phyloP scores from a whole-genome alignment of 2,888 invertebrate genomes.

The Conomelus anceps region DNA sequence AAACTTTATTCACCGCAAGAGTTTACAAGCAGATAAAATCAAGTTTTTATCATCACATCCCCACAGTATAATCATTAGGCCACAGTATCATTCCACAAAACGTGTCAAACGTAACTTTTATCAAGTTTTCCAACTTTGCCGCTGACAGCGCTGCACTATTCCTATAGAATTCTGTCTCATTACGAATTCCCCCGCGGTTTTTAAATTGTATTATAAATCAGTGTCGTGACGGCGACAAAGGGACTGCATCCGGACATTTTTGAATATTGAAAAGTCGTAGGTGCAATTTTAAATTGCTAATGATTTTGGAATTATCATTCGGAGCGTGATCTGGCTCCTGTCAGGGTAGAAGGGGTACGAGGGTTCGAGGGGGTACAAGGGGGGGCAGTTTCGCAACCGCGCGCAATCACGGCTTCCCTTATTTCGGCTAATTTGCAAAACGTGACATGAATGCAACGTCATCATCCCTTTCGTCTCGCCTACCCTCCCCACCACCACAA shows the following conservation, averaged over 20 bases:
- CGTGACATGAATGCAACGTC: not conserved
- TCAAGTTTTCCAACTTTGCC: not conserved
- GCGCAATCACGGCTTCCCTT: not conserved
- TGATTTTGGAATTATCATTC: not conserved
- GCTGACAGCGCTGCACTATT: not conserved
- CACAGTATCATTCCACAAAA: not conserved
- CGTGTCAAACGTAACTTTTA: not conserved
- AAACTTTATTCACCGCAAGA: too few species aligned
- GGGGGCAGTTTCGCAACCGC: not conserved
- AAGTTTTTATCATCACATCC: not conserved
- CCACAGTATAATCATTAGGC: too few species aligned
- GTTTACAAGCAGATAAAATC: too few species aligned
- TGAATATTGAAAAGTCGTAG: not conserved
- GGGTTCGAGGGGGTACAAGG: not conserved
- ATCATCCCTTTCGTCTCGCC: not conserved
- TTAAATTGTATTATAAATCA: not conserved
- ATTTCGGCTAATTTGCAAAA: not conserved
- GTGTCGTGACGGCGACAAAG: not conserved
- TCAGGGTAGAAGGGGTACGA: not conserved
- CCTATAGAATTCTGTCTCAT: not conserved
- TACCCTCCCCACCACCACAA: not conserved
- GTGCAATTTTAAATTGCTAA: not conserved
- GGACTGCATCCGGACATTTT: not conserved
- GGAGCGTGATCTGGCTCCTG: not conserved
- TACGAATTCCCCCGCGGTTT: not conserved